phyloP scores from a whole-genome alignment of 2,797 vertebrate species.

The Fistularia tabacaria region DNA sequence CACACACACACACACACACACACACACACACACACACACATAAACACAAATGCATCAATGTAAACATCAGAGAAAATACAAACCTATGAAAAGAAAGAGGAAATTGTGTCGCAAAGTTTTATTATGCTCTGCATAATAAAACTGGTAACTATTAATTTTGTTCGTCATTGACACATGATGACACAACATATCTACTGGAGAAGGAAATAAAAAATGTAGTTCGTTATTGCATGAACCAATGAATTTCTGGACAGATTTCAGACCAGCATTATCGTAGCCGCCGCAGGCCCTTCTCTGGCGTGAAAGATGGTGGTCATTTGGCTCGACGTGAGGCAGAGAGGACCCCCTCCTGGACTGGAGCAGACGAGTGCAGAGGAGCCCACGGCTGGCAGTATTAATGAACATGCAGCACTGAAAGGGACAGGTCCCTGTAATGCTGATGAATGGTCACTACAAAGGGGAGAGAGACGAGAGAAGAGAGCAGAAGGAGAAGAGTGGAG shows the following conservation, averaged over 20 bases:
- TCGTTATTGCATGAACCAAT: constrained; percentile 62
- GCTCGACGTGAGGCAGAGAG: constrained; percentile 67
- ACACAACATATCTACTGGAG: constrained; percentile 22
- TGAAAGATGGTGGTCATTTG: constrained; percentile 82
- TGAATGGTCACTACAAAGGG: constrained; percentile 80
- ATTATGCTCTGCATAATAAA: constrained; percentile 18
- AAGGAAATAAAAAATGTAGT: constrained; percentile 27
- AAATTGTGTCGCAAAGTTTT: constrained; percentile 23
- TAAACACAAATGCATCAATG: constrained; percentile 1
- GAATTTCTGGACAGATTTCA: constrained; percentile 64
- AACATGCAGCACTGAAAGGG: constrained; percentile 72
- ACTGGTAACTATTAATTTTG: constrained; percentile 32
- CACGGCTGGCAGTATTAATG: constrained; percentile 75
- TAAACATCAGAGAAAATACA: constrained; percentile 31
- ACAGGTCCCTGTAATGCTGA: constrained; percentile 81
- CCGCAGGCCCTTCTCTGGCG: constrained; percentile 56
- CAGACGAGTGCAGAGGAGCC: constrained; percentile 62
- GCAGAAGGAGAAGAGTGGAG: constrained; percentile 37
- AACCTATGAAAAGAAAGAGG: constrained; percentile 20
- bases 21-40: constrained; percentile 3
- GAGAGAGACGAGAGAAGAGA: constrained; percentile 61
- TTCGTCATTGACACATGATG: constrained; percentile 42
- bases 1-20: no score
- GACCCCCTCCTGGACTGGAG: constrained; percentile 69
- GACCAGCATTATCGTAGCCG: constrained; percentile 58